These are phyloP conservation scores for Sminthurides bifidus DNA, from an alignment of 1,140 invertebrate species.

Conservation along the genomic window DNA sequence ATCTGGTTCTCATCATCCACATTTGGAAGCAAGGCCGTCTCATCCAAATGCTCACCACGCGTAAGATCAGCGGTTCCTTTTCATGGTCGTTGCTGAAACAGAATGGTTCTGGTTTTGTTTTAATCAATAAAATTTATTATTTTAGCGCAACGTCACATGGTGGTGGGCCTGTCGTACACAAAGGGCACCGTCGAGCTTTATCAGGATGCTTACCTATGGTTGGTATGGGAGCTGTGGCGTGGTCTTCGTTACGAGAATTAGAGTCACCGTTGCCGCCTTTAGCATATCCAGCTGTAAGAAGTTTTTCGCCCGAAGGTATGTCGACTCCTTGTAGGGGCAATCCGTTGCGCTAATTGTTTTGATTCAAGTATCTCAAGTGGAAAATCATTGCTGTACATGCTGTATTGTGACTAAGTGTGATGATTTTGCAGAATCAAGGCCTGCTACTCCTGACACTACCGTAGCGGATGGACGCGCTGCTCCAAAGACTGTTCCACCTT, in stretches of 20 bases:
- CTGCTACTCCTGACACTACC: slow-evolving; percentile 15
- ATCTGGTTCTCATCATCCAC: slow-evolving; percentile 20
- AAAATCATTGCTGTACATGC: not conserved
- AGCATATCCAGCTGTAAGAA: slow-evolving; percentile 10
- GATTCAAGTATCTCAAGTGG: not conserved
- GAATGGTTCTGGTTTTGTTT: not conserved
- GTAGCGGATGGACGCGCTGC: not conserved
- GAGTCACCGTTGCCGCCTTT: slow-evolving; percentile 6
- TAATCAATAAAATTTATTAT: not conserved
- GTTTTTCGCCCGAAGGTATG: slow-evolving; percentile 27
- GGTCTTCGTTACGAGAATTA: slow-evolving; percentile 29
- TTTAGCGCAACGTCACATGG: not conserved
- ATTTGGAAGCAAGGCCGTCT: slow-evolving; percentile 27
- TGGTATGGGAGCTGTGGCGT: slow-evolving; percentile 29
- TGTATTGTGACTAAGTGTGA: not conserved
- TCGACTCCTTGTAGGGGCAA: not conserved
- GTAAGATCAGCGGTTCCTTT: not conserved
- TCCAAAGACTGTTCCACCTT: slow-evolving; percentile 4
- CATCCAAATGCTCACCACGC: slow-evolving; percentile 30
- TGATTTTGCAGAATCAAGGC: slow-evolving; percentile 15
- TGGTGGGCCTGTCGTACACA: slow-evolving; percentile 21
- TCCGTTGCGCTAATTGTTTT: not conserved
- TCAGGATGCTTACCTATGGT: slow-evolving; percentile 31
- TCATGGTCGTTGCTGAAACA: not conserved
- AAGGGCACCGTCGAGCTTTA: slow-evolving; percentile 29